Evolutionary conservation across 2,113 vertebrate genomes (phyloP).

Genomic region (Myotis yumanensis): DNA sequence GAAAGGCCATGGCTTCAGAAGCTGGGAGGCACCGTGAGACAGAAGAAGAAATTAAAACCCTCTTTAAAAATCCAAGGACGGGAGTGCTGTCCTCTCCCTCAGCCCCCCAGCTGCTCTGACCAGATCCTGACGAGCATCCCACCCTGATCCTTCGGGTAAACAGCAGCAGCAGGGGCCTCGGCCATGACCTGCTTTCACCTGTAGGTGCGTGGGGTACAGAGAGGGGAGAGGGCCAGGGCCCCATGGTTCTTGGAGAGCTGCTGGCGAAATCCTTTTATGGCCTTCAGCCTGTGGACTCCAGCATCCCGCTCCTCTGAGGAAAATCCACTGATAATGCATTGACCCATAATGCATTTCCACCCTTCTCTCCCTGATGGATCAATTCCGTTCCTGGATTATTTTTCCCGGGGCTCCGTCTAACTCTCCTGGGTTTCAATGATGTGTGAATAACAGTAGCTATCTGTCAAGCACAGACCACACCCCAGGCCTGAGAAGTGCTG

Average conservation of each 20-base stretch:
- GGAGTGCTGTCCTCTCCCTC: not conserved
- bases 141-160: fast-evolving
- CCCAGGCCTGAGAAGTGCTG: not conserved
- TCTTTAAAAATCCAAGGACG: not conserved
- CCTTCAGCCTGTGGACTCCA: not conserved
- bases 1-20: not conserved
- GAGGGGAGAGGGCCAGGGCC: not conserved
- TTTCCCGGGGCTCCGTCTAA: not conserved
- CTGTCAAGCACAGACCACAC: not conserved
- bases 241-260: not conserved
- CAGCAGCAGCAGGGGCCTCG: not conserved
- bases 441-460: not conserved
- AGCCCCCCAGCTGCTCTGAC: not conserved
- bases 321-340: not conserved
- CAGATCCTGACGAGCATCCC: not conserved
- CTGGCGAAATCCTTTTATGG: not conserved
- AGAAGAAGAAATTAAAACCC: not conserved
- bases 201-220: too few species aligned
- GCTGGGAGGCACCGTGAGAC: not conserved
- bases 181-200: not conserved
- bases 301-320: not conserved
- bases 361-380: too few species aligned
- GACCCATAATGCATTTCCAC: too few species aligned
- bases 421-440: not conserved
- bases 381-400: not conserved